phyloP scores from a whole-genome alignment of 2,113 vertebrate species.

The Aythya baeri region DNA sequence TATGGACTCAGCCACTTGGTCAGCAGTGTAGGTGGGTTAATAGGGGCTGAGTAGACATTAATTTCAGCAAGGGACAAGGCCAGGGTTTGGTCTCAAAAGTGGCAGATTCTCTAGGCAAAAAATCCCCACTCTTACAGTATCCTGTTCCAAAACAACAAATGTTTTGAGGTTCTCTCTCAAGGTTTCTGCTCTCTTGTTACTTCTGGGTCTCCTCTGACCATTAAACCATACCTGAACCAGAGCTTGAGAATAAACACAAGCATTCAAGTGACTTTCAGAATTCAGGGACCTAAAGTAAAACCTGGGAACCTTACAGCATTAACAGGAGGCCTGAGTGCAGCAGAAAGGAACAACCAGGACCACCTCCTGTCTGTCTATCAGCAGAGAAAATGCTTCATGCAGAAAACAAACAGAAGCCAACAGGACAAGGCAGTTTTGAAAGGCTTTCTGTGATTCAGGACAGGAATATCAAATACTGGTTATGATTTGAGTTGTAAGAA shows the following conservation, averaged over 20 bases:
- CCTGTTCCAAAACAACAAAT: accelerated
- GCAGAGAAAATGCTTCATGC: not conserved
- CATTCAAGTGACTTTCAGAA: accelerated
- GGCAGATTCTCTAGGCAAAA: not conserved
- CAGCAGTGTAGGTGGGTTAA: not conserved
- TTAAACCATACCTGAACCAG: not conserved
- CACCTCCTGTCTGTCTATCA: not conserved
- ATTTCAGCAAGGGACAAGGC: not conserved
- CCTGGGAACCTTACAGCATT: accelerated
- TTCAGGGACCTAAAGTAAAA: not conserved
- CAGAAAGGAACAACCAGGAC: accelerated
- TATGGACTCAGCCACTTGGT: not conserved
- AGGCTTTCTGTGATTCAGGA: not conserved
- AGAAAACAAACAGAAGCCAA: accelerated
- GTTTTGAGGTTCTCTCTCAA: accelerated
- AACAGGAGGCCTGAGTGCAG: not conserved
- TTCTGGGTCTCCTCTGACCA: not conserved
- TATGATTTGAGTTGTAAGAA: not conserved
- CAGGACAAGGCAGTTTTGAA: too few species aligned
- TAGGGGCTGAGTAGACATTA: not conserved
- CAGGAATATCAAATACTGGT: not conserved
- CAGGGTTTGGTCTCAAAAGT: not conserved
- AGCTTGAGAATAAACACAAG: not conserved
- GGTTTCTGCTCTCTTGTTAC: not conserved
- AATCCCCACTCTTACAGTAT: not conserved